These are phyloP conservation scores for Meles meles DNA, from an alignment of 2,113 vertebrate species.

Conservation along the genomic window DNA sequence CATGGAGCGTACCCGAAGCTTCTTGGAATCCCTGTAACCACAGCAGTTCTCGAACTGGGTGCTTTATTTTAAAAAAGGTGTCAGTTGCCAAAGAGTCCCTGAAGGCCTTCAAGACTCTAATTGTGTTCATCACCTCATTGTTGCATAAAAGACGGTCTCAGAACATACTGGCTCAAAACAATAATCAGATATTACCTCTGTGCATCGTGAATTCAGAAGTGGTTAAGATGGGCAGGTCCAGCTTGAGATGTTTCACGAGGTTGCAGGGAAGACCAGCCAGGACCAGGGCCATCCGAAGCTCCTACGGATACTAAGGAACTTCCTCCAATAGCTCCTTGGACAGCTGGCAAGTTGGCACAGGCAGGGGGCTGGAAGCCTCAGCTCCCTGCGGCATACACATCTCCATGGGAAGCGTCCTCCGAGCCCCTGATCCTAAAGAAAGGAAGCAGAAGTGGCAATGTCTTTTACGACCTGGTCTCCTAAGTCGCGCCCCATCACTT, in stretches of 20 bases:
- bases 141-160: neutral
- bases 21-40: neutral
- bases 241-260: neutral
- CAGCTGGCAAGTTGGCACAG: neutral
- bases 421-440: neutral
- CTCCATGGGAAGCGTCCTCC: neutral
- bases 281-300: too few species aligned
- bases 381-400: neutral
- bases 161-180: neutral
- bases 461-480: neutral
- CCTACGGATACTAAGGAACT: neutral
- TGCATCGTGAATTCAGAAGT: neutral
- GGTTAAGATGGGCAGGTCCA: too few species aligned
- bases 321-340: neutral
- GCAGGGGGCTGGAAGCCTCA: neutral
- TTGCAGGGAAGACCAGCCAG: neutral
- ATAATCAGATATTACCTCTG: neutral
- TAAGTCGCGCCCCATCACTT: neutral
- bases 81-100: neutral
- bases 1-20: neutral
- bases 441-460: neutral
- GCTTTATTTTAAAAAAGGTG: neutral
- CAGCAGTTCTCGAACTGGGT: neutral
- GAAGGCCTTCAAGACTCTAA: neutral
- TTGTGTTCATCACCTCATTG: neutral